These are phyloP conservation scores for Natrix natrix DNA, from an alignment of 2,797 vertebrate species.

Conservation along the genomic window DNA sequence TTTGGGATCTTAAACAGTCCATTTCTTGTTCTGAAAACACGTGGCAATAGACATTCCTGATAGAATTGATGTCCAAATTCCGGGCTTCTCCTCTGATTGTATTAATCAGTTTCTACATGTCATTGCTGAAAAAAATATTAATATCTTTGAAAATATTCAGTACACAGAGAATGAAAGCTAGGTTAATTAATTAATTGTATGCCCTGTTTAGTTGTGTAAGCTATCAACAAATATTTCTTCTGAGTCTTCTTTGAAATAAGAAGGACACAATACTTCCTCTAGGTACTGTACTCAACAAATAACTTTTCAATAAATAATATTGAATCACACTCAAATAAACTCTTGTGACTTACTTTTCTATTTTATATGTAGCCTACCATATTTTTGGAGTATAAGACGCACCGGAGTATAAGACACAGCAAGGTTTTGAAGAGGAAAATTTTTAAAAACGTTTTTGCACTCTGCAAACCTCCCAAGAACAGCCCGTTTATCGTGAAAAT, in stretches of 20 bases:
- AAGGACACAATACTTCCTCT: not conserved
- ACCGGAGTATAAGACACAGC: too few species aligned
- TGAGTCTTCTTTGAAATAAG: not conserved
- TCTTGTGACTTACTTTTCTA: not conserved
- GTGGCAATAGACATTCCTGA: slow-evolving; percentile 57
- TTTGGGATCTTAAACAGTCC: slow-evolving; percentile 31
- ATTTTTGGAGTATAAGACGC: too few species aligned
- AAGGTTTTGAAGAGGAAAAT: too few species aligned
- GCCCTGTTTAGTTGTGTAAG: not conserved
- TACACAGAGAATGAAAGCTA: not conserved
- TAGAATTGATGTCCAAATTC: slow-evolving; percentile 55
- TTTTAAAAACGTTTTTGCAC: too few species aligned
- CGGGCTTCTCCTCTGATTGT: slow-evolving; percentile 41
- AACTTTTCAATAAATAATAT: not conserved
- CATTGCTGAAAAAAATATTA: slow-evolving; percentile 35
- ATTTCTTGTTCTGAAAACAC: slow-evolving; percentile 63
- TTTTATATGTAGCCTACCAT: not conserved
- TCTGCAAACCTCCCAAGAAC: too few species aligned
- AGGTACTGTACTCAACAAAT: not conserved
- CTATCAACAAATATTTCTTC: not conserved
- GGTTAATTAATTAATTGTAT: not conserved
- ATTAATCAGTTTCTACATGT: slow-evolving; percentile 66
- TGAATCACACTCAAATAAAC: too few species aligned
- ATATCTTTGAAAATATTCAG: not conserved
- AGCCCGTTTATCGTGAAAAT: too few species aligned